Evolutionary conservation across 1,140 invertebrate genomes (phyloP).

Genomic region (Caerostris extrusa): DNA sequence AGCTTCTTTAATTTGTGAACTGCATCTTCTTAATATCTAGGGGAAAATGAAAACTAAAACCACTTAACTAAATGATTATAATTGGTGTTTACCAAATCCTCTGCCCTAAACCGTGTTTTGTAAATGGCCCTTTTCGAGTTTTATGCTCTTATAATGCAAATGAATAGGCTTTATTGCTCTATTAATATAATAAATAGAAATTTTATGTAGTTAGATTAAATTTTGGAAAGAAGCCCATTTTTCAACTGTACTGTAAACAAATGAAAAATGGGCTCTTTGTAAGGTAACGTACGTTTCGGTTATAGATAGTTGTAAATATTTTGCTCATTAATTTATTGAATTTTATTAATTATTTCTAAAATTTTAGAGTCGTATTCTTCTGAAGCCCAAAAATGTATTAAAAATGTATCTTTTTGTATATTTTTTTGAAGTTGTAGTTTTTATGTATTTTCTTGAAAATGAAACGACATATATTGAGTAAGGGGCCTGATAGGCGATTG

Average conservation of each 20-base stretch:
- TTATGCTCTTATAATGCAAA: neutral
- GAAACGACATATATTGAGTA: no score
- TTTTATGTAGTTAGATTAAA: neutral
- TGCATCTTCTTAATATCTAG: neutral
- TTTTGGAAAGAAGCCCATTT: neutral
- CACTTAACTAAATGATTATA: constrained; percentile 33
- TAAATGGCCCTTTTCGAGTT: neutral
- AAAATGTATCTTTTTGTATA: no score
- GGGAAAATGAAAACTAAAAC: neutral
- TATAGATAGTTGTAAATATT: no score
- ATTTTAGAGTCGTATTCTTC: no score
- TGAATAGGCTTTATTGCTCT: neutral
- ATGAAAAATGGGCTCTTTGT: neutral
- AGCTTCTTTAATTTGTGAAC: neutral
- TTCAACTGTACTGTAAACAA: neutral
- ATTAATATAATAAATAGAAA: neutral
- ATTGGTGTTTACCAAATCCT: neutral
- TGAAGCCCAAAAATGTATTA: no score
- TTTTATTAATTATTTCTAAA: no score
- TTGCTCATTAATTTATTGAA: no score
- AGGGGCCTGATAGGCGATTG: no score
- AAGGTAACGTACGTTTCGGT: no score
- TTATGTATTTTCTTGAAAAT: no score
- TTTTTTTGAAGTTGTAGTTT: no score
- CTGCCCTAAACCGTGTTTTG: neutral